phyloP scores from a whole-genome alignment of 2,113 vertebrate genomes.

The Okapia johnstoni region DNA sequence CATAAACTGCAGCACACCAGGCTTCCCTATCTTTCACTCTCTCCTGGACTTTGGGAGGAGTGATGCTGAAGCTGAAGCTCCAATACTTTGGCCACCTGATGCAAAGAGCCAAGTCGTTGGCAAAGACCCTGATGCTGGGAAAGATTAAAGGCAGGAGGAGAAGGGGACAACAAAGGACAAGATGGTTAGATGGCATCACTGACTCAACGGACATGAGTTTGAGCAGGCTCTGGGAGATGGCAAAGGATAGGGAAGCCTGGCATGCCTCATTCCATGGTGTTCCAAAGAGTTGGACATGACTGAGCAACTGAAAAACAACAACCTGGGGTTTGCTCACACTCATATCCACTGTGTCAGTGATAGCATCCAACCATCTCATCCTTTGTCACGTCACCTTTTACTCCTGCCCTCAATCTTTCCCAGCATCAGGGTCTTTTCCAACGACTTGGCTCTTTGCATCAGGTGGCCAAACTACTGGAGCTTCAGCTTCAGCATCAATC shows the following conservation, averaged over 20 bases:
- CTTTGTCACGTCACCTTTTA: not conserved
- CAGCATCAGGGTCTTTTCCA: not conserved
- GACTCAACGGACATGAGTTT: not conserved
- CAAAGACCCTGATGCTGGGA: not conserved
- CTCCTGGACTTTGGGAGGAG: not conserved
- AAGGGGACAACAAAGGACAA: not conserved
- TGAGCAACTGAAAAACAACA: not conserved
- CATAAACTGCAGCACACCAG: not conserved
- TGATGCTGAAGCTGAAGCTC: not conserved
- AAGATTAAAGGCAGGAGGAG: not conserved
- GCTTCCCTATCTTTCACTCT: not conserved
- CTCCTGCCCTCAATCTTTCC: not conserved
- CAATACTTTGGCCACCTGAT: not conserved
- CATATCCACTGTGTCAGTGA: not conserved
- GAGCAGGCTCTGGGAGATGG: not conserved
- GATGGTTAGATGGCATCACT: not conserved
- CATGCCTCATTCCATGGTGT: not conserved
- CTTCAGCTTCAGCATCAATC: not conserved
- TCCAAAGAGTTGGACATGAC: not conserved
- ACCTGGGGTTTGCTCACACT: not conserved
- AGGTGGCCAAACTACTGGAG: not conserved
- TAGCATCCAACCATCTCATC: not conserved
- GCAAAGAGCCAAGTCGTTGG: not conserved
- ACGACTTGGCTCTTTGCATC: not conserved
- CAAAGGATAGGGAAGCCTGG: not conserved